These are phyloP conservation scores for Tuta absoluta DNA, from an alignment of 2,888 invertebrate genomes.

Conservation along the genomic window DNA sequence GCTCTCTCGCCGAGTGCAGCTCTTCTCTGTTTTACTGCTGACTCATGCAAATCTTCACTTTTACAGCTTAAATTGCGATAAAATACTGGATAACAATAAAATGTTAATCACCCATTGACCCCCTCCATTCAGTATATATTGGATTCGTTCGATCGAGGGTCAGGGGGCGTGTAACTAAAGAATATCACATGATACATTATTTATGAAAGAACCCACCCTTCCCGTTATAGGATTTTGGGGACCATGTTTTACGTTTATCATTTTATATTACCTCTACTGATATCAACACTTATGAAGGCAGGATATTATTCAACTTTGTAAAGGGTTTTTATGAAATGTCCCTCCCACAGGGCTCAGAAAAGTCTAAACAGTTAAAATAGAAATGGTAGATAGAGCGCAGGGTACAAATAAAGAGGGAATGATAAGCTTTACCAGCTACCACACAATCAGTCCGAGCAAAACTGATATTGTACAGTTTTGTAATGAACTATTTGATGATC, in stretches of 20 bases:
- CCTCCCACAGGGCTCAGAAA: too few relatives aligned
- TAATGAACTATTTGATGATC: too few relatives aligned
- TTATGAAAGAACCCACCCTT: constrained; percentile 54
- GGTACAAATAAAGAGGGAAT: background rate
- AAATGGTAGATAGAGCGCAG: too few relatives aligned
- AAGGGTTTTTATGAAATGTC: too few relatives aligned
- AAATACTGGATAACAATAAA: constrained; percentile 23
- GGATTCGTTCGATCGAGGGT: constrained; percentile 41
- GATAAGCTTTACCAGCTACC: background rate
- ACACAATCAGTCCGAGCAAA: too few relatives aligned
- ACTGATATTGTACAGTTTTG: too few relatives aligned
- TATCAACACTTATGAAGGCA: background rate
- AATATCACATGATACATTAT: constrained; percentile 62
- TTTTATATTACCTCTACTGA: background rate
- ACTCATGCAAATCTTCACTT: constrained; percentile 1
- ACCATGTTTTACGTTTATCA: constrained; percentile 33
- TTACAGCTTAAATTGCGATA: background rate
- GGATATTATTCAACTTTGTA: background rate
- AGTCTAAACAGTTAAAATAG: too few relatives aligned
- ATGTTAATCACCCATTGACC: constrained; percentile 18
- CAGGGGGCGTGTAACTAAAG: constrained; percentile 50
- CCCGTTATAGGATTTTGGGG: constrained; percentile 49
- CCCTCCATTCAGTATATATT: background rate
- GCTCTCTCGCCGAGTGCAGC: background rate
- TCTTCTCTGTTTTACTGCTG: background rate